phyloP scores from a whole-genome alignment of 1,140 invertebrate genomes.

The Papilio helenus region DNA sequence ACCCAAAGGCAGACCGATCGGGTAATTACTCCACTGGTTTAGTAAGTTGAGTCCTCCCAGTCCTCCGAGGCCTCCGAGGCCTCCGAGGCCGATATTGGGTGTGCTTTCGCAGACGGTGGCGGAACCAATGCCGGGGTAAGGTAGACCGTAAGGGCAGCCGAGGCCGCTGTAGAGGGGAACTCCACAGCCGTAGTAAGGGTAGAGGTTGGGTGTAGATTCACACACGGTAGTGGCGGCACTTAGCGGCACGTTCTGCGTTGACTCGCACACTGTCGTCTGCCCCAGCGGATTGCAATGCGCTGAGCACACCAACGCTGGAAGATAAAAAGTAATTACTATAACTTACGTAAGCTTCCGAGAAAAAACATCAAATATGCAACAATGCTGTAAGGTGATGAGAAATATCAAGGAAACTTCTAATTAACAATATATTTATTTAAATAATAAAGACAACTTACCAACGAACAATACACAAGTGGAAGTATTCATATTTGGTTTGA shows the following conservation, averaged over 20 bases:
- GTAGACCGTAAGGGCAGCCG: conserved; percentile 43
- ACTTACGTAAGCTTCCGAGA: too few species aligned
- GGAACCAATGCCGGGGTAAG: neutral
- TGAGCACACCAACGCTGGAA: conserved; percentile 47
- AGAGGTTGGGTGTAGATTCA: conserved; percentile 43
- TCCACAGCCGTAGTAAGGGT: conserved; percentile 35
- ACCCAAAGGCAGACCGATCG: conserved; percentile 10
- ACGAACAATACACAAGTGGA: neutral
- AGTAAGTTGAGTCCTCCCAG: conserved; percentile 19
- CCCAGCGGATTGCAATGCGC: conserved; percentile 54
- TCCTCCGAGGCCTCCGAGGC: conserved; percentile 30
- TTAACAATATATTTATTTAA: too few species aligned
- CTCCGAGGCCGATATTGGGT: conserved; percentile 37
- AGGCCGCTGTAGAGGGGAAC: conserved; percentile 36
- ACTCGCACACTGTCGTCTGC: conserved; percentile 40
- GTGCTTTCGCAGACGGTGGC: conserved; percentile 52
- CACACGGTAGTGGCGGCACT: conserved; percentile 41
- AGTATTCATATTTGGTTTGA: neutral
- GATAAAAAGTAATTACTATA: neutral
- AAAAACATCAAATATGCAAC: too few species aligned
- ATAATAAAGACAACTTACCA: neutral
- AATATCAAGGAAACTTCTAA: too few species aligned
- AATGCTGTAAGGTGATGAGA: too few species aligned
- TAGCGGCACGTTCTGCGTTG: neutral
- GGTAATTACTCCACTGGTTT: conserved; percentile 15